phyloP scores from a whole-genome alignment of 2,888 invertebrate species.

The Rotaria macrura region DNA sequence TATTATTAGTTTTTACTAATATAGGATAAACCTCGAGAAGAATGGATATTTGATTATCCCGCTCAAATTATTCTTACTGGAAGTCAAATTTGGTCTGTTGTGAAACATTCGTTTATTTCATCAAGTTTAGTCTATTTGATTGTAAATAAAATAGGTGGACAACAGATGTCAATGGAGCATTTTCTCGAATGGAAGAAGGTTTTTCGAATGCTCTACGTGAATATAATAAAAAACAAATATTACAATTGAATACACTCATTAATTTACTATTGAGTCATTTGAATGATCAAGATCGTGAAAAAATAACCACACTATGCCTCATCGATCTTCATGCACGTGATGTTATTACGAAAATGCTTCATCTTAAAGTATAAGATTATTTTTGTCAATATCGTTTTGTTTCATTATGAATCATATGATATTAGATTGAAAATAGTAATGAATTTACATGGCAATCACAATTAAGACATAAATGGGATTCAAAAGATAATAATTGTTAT shows the following conservation, averaged over 20 bases:
- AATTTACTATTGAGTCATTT: slow-evolving; percentile 75
- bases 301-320: slow-evolving; percentile 95
- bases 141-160: slow-evolving; percentile 62
- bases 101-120: neutral
- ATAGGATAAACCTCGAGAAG: slow-evolving; percentile 47
- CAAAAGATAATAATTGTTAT: slow-evolving; percentile 76
- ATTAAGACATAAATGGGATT: slow-evolving; percentile 78
- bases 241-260: slow-evolving; percentile 78
- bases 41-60: slow-evolving; percentile 35
- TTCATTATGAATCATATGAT: neutral
- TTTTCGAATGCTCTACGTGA: slow-evolving; percentile 91
- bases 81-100: neutral
- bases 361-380: slow-evolving; percentile 22
- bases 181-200: slow-evolving; percentile 77
- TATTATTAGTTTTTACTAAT: neutral
- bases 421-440: slow-evolving; percentile 60
- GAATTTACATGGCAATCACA: slow-evolving; percentile 88
- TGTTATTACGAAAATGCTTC: slow-evolving; percentile 58
- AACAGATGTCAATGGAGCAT: slow-evolving; percentile 79
- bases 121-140: slow-evolving; percentile 11
- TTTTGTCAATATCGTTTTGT: neutral
- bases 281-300: slow-evolving; percentile 77
- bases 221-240: slow-evolving; percentile 64
- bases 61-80: neutral
- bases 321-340: slow-evolving; percentile 75